These are phyloP conservation scores for Acanthurus tractus DNA, from an alignment of 2,797 vertebrate genomes.

Conservation along the genomic window DNA sequence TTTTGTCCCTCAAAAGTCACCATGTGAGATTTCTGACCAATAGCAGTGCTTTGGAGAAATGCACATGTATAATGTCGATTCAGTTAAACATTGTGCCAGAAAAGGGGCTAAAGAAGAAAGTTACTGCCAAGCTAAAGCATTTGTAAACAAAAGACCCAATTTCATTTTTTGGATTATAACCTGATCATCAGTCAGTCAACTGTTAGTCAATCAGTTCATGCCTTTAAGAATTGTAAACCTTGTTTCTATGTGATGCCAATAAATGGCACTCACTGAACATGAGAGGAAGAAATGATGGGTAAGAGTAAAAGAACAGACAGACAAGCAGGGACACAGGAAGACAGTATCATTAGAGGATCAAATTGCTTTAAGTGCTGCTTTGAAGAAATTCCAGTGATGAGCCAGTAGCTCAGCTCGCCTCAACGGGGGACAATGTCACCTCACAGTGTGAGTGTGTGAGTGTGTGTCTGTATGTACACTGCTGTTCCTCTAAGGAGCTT, in stretches of 20 bases:
- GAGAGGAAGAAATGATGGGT: background rate
- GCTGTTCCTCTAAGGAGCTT: background rate
- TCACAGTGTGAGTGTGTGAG: conserved; percentile 1
- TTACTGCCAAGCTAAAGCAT: too few relatives aligned
- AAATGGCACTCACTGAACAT: background rate
- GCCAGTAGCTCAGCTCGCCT: conserved; percentile 11
- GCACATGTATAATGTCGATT: too few relatives aligned
- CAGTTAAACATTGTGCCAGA: too few relatives aligned
- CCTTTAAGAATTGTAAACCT: background rate
- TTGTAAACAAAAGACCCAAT: too few relatives aligned
- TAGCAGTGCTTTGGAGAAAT: too few relatives aligned
- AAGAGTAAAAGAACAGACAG: conserved; percentile 7
- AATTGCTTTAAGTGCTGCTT: conserved; percentile 41
- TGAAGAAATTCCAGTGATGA: conserved; percentile 50
- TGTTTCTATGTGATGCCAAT: background rate
- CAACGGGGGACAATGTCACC: conserved; percentile 28
- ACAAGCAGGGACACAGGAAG: conserved; percentile 12
- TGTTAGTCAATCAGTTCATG: too few relatives aligned
- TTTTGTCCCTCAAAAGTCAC: too few relatives aligned
- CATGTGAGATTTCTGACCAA: too few relatives aligned
- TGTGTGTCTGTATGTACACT: background rate
- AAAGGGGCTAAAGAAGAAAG: too few relatives aligned
- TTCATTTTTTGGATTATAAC: too few relatives aligned
- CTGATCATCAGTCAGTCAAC: too few relatives aligned
- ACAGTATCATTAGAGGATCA: conserved; percentile 30